phyloP scores from a whole-genome alignment of 2,113 vertebrate species.

The Scortum barcoo region DNA sequence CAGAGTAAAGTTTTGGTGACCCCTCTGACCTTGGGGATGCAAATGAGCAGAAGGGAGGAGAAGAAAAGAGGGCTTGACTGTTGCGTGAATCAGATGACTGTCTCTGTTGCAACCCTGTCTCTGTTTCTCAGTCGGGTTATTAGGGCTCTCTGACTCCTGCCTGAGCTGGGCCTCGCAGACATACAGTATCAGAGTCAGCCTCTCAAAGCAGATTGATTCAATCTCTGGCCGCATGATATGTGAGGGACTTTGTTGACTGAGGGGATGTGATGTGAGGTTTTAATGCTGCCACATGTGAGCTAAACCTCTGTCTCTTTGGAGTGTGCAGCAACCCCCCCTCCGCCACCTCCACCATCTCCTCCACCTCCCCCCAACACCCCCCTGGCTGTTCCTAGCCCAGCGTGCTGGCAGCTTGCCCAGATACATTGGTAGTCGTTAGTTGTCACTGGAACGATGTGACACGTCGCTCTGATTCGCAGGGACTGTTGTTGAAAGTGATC shows the following conservation, averaged over 20 bases:
- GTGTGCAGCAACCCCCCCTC: slow-evolving; percentile 40
- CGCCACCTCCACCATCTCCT: slow-evolving; percentile 10
- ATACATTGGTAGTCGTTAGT: slow-evolving; percentile 80
- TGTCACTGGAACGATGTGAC: slow-evolving; percentile 79
- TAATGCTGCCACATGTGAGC: slow-evolving; percentile 72
- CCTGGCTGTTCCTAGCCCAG: slow-evolving; percentile 53
- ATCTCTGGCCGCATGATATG: slow-evolving; percentile 70
- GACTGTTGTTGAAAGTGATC: slow-evolving; percentile 79
- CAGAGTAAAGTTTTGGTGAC: slow-evolving; percentile 66
- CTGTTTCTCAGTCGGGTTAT: slow-evolving; percentile 9
- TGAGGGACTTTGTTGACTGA: slow-evolving; percentile 73
- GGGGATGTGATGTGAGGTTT: slow-evolving; percentile 70
- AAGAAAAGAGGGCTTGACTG: slow-evolving; percentile 16
- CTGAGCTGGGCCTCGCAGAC: slow-evolving; percentile 59
- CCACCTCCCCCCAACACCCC: background rate
- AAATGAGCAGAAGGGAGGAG: slow-evolving; percentile 28
- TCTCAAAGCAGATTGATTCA: slow-evolving; percentile 71
- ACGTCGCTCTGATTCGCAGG: slow-evolving; percentile 75
- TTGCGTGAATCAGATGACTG: slow-evolving; percentile 58
- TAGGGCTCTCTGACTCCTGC: slow-evolving; percentile 50
- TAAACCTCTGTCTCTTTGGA: slow-evolving; percentile 71
- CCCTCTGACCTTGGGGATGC: slow-evolving; percentile 68
- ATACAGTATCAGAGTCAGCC: slow-evolving; percentile 58
- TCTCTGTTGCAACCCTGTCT: background rate
- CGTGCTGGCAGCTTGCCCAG: slow-evolving; percentile 73